Evolutionary conservation across 2,888 invertebrate species (phyloP).

Genomic region (Synergus gifuensis): DNA sequence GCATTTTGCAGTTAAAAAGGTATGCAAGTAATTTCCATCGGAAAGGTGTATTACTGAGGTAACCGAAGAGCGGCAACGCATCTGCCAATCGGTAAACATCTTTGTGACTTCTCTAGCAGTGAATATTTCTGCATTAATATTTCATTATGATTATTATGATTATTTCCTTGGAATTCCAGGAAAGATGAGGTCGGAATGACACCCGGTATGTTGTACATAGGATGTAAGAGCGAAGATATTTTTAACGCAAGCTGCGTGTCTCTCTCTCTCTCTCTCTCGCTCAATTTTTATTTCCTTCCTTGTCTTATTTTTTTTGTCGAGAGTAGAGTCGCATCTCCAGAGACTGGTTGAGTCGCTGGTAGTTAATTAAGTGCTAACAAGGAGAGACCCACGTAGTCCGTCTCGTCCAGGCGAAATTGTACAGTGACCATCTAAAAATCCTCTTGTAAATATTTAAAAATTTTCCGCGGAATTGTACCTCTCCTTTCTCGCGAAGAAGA

Average conservation of each 20-base stretch:
- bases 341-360: conserved; percentile 65
- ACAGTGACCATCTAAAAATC: conserved; percentile 24
- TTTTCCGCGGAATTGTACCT: background rate
- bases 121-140: background rate
- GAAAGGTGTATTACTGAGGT: background rate
- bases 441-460: conserved; percentile 24
- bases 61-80: background rate
- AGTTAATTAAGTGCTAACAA: conserved; percentile 76
- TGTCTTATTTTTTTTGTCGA: conserved; percentile 6
- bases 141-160: background rate
- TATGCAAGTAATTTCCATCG: background rate
- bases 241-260: conserved; percentile 16
- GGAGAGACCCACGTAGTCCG: conserved; percentile 67
- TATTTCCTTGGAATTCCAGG: background rate
- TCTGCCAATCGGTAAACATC: background rate
- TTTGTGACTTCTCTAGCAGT: background rate
- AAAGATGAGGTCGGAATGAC: background rate
- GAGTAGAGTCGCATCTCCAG: conserved; percentile 62
- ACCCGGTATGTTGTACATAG: background rate
- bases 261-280: background rate
- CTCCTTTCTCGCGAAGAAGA: background rate
- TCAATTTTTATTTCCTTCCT: conserved; percentile 4
- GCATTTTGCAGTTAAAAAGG: background rate
- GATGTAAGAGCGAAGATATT: conserved; percentile 6
- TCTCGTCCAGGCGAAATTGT: conserved; percentile 40